Conservation (phyloP, 2,113 vertebrate genomes). For the Larimichthys crocea region DNA sequence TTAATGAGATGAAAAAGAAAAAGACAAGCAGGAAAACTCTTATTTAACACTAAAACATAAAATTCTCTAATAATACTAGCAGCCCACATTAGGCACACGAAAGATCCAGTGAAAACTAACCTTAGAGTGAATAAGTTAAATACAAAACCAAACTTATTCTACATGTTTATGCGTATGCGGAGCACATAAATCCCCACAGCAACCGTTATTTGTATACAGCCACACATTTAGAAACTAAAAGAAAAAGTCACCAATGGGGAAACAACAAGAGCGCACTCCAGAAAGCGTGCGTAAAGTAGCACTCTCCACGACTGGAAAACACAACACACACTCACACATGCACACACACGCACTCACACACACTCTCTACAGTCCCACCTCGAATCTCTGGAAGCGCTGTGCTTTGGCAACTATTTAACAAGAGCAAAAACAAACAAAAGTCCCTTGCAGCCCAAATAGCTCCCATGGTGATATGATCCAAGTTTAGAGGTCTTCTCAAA, state of each 20-base stretch:
- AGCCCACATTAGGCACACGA: background rate
- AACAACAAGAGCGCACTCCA: slow-evolving; percentile 66
- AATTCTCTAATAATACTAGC: background rate
- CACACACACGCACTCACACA: slow-evolving; percentile 62
- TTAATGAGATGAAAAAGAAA: background rate
- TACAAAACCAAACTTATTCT: slow-evolving; percentile 2
- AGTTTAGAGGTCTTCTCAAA: slow-evolving; percentile 80
- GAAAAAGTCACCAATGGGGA: slow-evolving; percentile 28
- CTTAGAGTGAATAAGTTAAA: slow-evolving; percentile 4
- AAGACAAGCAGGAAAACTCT: background rate
- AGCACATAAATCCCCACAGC: background rate
- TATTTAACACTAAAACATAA: background rate
- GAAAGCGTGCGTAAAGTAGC: slow-evolving; percentile 76
- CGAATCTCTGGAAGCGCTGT: slow-evolving; percentile 79
- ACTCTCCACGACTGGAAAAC: slow-evolving; percentile 54
- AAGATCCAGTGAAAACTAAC: background rate
- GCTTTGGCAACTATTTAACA: slow-evolving; percentile 86
- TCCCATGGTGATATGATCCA: slow-evolving; percentile 86
- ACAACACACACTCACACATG: slow-evolving; percentile 54
- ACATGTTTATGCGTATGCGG: background rate
- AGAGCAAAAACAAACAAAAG: slow-evolving; percentile 87
- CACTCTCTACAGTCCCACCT: slow-evolving; percentile 82
- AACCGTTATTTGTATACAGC: background rate
- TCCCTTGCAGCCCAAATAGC: slow-evolving; percentile 81
- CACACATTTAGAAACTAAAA: background rate